phyloP scores from a whole-genome alignment of 1,140 invertebrate species.

The Leptinotarsa texana region DNA sequence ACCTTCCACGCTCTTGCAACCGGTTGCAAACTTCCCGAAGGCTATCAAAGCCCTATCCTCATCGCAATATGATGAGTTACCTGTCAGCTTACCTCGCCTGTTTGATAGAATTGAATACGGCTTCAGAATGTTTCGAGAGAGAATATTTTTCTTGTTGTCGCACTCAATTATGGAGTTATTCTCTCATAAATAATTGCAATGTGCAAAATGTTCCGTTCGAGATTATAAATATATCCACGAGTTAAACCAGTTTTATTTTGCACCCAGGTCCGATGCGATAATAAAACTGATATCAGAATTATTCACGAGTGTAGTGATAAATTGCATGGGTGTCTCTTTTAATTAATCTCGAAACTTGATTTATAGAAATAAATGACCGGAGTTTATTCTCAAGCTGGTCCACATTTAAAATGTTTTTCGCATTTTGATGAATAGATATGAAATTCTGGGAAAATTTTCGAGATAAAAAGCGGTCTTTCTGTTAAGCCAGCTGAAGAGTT shows the following conservation, averaged over 20 bases:
- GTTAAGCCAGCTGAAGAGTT: no score
- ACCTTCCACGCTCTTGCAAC: neutral
- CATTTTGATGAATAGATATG: no score
- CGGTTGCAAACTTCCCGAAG: neutral
- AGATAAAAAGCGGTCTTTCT: no score
- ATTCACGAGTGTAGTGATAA: neutral
- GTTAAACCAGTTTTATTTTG: constrained; percentile 15
- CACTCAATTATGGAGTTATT: constrained; percentile 8
- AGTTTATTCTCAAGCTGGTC: neutral
- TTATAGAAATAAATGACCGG: neutral
- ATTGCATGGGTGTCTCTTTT: constrained; percentile 14
- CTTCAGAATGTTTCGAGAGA: neutral
- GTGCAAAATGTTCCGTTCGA: constrained; percentile 4
- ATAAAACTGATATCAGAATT: constrained; percentile 14
- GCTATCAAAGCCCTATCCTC: neutral
- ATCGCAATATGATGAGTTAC: neutral
- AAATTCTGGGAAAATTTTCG: no score
- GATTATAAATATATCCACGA: constrained; percentile 8
- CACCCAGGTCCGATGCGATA: constrained; percentile 5
- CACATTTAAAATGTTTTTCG: no score
- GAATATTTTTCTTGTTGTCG: constrained; percentile 1
- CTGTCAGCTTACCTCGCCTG: neutral
- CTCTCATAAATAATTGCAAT: constrained; percentile 3
- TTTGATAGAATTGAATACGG: neutral
- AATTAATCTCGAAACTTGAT: constrained; percentile 15